Evolutionary conservation across 2,797 vertebrate species (phyloP).

Genomic region (Tinamus major): DNA sequence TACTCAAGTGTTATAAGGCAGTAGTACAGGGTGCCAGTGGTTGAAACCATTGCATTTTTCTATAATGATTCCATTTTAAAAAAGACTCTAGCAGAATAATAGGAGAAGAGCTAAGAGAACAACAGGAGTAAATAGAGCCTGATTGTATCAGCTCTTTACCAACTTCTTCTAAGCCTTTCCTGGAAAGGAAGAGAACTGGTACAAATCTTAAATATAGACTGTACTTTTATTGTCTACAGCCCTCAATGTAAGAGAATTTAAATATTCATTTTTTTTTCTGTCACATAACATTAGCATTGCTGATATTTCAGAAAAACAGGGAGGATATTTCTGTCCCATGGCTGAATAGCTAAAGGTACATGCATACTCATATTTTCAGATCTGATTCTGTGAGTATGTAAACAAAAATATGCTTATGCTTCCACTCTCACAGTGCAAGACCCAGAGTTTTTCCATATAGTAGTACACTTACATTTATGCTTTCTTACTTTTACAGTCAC

Average conservation of each 20-base stretch:
- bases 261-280: background rate
- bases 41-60: background rate
- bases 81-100: background rate
- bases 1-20: background rate
- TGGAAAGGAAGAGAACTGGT: background rate
- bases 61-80: slow-evolving; percentile 4
- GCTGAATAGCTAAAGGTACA: background rate
- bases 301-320: background rate
- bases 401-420: background rate
- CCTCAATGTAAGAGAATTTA: background rate
- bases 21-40: background rate
- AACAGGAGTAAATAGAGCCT: background rate
- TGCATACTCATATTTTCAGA: background rate
- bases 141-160: background rate
- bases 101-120: background rate
- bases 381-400: background rate
- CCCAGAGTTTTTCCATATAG: background rate
- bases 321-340: background rate
- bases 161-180: background rate
- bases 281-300: background rate
- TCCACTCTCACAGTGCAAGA: background rate
- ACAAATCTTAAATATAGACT: background rate
- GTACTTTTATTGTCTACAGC: background rate
- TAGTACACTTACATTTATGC: background rate
- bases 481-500: background rate